These are phyloP conservation scores for Jacana jacana DNA, from an alignment of 2,113 vertebrate species.

Conservation along the genomic window DNA sequence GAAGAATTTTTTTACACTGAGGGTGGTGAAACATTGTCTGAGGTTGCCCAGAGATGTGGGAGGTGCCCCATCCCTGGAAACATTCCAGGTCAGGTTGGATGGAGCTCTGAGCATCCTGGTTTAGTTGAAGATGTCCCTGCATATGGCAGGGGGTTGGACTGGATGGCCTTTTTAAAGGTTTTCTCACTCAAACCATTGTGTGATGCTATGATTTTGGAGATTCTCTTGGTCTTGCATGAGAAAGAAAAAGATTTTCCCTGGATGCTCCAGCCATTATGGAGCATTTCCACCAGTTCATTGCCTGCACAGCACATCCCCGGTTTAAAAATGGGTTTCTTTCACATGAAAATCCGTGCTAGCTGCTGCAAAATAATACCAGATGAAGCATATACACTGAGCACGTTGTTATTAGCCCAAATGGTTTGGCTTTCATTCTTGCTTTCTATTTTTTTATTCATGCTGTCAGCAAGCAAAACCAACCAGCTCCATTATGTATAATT, in stretches of 20 bases:
- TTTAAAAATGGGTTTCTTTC: neutral
- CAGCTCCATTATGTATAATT: conserved; percentile 27
- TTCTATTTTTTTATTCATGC: conserved; percentile 30
- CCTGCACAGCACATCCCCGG: neutral
- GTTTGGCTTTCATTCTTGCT: neutral
- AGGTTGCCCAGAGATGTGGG: neutral
- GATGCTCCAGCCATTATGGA: neutral
- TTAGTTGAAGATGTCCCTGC: neutral
- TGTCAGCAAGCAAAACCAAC: conserved; percentile 16
- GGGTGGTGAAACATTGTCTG: neutral
- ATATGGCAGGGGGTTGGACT: neutral
- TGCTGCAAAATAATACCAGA: neutral
- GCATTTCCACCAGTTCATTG: neutral
- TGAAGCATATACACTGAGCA: neutral
- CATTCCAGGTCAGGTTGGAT: neutral
- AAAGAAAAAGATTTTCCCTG: neutral
- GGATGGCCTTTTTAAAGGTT: neutral
- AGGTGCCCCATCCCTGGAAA: neutral
- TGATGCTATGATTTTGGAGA: neutral
- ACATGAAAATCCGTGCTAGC: neutral
- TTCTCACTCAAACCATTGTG: neutral
- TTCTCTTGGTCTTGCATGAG: neutral
- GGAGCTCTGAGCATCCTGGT: neutral
- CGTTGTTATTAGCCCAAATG: neutral
- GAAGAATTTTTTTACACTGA: no score